Evolutionary conservation across 1,140 invertebrate species (phyloP), one percentile per base, ranked within the genome.

Genomic region (Drosophila novamexicana): DNA sequence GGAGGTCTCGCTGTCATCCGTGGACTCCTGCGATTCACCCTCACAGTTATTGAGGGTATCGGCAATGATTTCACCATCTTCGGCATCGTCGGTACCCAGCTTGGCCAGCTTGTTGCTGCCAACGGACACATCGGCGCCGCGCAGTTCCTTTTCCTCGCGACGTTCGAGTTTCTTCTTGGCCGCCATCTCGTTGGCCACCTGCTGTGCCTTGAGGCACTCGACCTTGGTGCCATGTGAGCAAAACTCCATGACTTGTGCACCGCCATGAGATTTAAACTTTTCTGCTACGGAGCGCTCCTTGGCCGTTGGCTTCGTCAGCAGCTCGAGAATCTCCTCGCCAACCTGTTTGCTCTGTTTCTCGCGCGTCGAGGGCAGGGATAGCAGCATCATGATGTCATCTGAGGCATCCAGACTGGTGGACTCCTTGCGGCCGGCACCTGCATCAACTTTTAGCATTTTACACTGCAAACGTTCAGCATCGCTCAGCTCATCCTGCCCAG

Each of bases 281-380:
- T 99, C 98, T 12, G 98, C 97, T 16, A 99, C 93, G 0, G 96
- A 98, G 86, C 96, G 95, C 92, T 99, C 98, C 93, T 99, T 99
- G 1, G 98, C 98, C 3, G 98, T 99, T 18, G 98, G 98, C 93
- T 98, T 98, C 75, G 97, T 98, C 0, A 99, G 93, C 7, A 99
- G 93, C 91, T 98, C 97, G 69, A 98, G 93, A 65, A 99, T 99
- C 93, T 99, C 98, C 93, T 99, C 98, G 1, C 97, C 98, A 7
- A 99, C 95, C 93, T 98, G 97, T 93, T 99, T 99, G 75, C 95
- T 98, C 91, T 98, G 97, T 92, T 98, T 98, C 92, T 99, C 98
- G 85, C 97, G 95, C 52, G 97, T 98, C 0, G 98, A 98, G 16
- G 98, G 97, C 95, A 98, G 96, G 9, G 97, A 97, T 47, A 99